Evolutionary conservation across 2,797 vertebrate genomes (phyloP), one percentile per base, ranked within the genome.

Genomic region (Labeo calbasu): DNA sequence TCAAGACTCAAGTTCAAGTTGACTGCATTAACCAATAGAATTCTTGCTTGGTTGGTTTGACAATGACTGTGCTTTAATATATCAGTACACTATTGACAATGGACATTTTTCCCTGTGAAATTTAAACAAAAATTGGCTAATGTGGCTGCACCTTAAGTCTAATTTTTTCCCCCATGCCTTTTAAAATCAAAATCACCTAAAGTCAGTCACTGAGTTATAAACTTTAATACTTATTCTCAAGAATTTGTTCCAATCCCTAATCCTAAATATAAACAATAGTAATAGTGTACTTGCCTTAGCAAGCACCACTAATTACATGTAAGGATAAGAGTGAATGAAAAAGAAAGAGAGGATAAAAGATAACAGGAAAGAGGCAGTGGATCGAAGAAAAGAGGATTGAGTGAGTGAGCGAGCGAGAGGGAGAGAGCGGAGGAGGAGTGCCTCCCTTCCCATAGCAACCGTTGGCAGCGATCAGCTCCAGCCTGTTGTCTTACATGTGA

Each of bases 391-490:
- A 57, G 59, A 51, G 19, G 17, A 51, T 69, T 71, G 71, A 63
- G 79, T 57, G 66, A 28, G 61, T 25, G 77, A 21, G 61, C 0
- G 17, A n/a, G 23, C 1, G 63, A 53, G 55, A 83, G 85, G 61
- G 86, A 83, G 71, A 48, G 66, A 53, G n/a, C 17, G 68, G 6
- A 75, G 88, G 88, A 88, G 91, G 93, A 92, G 91, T 91, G 87
- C 91, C 93, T 91, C 91, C 82, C 92, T 92, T 94, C 88, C 92
- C 94, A 89, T 95, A 95, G 95, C 94, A 95, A 95, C 94, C 92
- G 89, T 95, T 90, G 92, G 93, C 88, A 90, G 91, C 88, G 86
- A 90, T 90, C 53, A 89, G 92, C 91, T 93, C 89, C 91, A 93
- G 93, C 94, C 92, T 93, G 92, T 93, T 91, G 92, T 94, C 91